phyloP scores from a whole-genome alignment of 2,888 invertebrate species.

The Athalia circularis region DNA sequence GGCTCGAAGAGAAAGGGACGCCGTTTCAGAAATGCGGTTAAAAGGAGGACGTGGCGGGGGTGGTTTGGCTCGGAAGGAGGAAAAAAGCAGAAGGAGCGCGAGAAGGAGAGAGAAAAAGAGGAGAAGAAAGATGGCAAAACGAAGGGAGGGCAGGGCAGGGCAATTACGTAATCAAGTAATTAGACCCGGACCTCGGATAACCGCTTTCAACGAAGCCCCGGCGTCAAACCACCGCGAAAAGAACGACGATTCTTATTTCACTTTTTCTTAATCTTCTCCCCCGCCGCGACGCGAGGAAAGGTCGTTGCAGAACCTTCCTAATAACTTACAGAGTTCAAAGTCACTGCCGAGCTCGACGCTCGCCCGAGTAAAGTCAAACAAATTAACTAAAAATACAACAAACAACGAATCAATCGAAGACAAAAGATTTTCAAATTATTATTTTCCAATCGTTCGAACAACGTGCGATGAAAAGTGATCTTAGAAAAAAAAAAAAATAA shows the following conservation, averaged over 20 bases:
- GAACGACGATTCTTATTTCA: constrained; percentile 56
- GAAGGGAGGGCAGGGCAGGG: constrained; percentile 57
- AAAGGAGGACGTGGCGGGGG: not conserved
- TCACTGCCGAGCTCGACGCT: too few species aligned
- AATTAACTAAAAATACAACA: not conserved
- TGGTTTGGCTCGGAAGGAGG: not conserved
- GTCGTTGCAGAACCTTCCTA: not conserved
- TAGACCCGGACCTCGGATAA: constrained; percentile 71
- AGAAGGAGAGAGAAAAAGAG: constrained; percentile 29
- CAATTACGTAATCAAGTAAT: constrained; percentile 73
- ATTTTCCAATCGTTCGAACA: too few species aligned
- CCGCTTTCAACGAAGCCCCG: constrained; percentile 60
- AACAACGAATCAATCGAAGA: not conserved
- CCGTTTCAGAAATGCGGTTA: not conserved
- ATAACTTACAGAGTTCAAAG: not conserved
- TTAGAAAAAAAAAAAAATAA: constrained; percentile 9
- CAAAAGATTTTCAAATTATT: too few species aligned
- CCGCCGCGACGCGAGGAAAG: constrained; percentile 17
- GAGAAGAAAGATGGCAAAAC: constrained; percentile 27
- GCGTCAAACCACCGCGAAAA: constrained; percentile 4
- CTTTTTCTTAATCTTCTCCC: constrained; percentile 47
- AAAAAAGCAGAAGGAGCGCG: constrained; percentile 1
- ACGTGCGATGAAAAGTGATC: not conserved
- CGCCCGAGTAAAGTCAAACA: too few species aligned
- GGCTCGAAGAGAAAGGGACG: not conserved